Evolutionary conservation across 1,140 invertebrate genomes (phyloP), one percentile per base, ranked within the genome.

Genomic region (Drosophila lowei): DNA sequence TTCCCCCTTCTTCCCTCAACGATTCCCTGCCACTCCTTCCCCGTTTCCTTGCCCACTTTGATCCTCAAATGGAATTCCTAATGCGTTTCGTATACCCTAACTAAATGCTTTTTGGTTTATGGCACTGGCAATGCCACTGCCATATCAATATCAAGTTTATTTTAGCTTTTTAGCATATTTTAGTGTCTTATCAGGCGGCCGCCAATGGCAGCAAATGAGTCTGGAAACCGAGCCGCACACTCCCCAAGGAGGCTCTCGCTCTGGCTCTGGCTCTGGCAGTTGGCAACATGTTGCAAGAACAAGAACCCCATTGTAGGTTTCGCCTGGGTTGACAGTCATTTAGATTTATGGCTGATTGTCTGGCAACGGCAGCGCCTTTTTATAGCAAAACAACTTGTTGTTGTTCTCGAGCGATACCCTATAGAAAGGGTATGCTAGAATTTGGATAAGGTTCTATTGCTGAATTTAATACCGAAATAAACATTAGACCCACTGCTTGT

Each of bases 291-390:
- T 78, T 77, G 83, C 81, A 74, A 83, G 67, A 72, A 59, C 74
- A 63, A 41, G 65, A 38, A 58, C 47, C 73, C 75, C 83, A 88
- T 86, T 81, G 83, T 88, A 79, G 83, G 83, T 71, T 79, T 62
- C 71, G 79, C 68, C 53, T 80, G 65, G 83, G 83, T 86, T 89
- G 84, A 89, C 84, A 89, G 84, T 89, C 84, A 89, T 89, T 89
- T 89, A 89, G 84, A 89, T 89, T 89, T 89, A 89, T 89, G 85
- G 84, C 85, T 89, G 83, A 88, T 88, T 88, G 83, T 88, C 84
- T 79, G 81, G 21, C 71, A 73, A 74, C 71, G 65, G 60, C 77
- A 74, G 76, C 72, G 79, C 77, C 71, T 83, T 74, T 85, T 85
- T 84, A 85, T 76, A 84, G 76, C 73, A 38, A 38, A 38, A 38